A percentile compares a stretch with the other conserved stretches of the same genome.
phyloP scores from a whole-genome alignment of 2,113 vertebrate genomes.

The Progne subis region DNA sequence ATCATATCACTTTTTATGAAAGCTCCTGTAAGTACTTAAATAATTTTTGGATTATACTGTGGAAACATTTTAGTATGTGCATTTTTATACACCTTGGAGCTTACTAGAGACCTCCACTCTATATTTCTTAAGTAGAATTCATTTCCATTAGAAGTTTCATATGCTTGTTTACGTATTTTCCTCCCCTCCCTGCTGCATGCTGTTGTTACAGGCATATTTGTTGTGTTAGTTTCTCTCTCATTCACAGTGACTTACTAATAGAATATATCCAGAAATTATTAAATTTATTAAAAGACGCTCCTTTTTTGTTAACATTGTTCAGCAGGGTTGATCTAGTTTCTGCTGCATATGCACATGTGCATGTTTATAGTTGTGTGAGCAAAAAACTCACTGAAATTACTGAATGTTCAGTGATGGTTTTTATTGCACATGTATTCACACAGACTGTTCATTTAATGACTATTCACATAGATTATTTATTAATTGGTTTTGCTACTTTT shows the following conservation, averaged over 20 bases:
- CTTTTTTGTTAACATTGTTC: not conserved
- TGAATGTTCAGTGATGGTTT: not conserved
- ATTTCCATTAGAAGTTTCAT: not conserved
- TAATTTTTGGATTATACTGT: not conserved
- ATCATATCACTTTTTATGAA: not conserved
- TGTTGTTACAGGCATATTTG: not conserved
- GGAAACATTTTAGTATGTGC: not conserved
- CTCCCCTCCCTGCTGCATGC: accelerated
- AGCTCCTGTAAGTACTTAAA: not conserved
- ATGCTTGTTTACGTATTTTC: not conserved
- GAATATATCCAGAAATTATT: not conserved
- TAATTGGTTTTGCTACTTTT: not conserved
- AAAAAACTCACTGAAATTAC: not conserved
- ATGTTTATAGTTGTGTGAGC: not conserved
- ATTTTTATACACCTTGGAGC: not conserved
- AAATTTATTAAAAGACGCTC: not conserved
- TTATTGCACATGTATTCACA: not conserved
- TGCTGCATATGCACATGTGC: not conserved
- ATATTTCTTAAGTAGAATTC: not conserved
- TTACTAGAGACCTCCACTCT: not conserved
- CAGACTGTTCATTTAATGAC: not conserved
- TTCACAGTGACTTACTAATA: not conserved
- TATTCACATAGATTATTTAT: not conserved
- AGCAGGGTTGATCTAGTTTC: not conserved
- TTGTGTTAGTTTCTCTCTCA: not conserved